phyloP scores from a whole-genome alignment of 2,113 vertebrate genomes.

The Salminus brasiliensis region DNA sequence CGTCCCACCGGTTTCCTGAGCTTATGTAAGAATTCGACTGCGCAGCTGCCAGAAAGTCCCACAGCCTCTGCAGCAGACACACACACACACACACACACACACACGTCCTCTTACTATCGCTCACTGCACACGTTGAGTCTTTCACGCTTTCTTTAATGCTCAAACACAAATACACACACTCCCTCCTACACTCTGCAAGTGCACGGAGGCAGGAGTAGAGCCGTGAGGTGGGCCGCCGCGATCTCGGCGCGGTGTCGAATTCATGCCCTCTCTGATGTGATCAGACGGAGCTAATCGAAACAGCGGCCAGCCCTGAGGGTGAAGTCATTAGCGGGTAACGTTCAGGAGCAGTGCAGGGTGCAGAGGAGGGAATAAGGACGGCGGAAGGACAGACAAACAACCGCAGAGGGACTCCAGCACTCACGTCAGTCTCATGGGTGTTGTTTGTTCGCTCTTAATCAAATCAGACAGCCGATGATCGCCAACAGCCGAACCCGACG shows the following conservation, averaged over 20 bases:
- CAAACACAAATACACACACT: neutral
- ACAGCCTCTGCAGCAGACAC: constrained; percentile 5
- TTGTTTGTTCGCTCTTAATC: neutral
- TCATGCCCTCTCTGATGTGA: neutral
- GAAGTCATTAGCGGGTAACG: neutral
- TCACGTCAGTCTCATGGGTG: neutral
- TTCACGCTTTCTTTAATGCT: neutral
- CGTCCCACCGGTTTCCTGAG: constrained; percentile 43
- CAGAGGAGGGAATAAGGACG: neutral
- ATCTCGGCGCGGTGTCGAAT: neutral
- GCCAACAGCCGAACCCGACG: neutral
- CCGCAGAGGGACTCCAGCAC: neutral
- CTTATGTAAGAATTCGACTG: constrained; percentile 30
- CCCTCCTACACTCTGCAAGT: neutral
- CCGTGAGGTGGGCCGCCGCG: neutral
- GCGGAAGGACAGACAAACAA: neutral
- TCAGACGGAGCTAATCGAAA: neutral
- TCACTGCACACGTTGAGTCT: neutral
- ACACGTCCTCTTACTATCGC: neutral
- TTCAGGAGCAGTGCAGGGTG: neutral
- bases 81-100: too few relatives aligned
- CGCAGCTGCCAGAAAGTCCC: constrained; percentile 23
- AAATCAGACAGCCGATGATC: neutral
- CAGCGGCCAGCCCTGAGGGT: neutral
- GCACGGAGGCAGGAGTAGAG: neutral